These are phyloP conservation scores for Conopomorpha cramerella DNA, from an alignment of 1,140 invertebrate genomes.

Conservation along the genomic window DNA sequence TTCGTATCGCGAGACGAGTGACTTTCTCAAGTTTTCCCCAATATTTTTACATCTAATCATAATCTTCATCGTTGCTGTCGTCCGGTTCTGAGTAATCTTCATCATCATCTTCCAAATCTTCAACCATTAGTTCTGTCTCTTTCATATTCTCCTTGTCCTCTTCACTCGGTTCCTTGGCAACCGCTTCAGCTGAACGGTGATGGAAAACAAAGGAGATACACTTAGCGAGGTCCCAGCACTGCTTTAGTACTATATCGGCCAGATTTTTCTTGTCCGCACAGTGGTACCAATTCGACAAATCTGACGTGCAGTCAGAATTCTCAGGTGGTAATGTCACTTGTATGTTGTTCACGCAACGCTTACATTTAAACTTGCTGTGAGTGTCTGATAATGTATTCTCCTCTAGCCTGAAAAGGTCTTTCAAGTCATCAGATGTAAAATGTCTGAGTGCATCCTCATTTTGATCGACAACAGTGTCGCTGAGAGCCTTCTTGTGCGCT, in stretches of 20 bases:
- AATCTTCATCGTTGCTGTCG: constrained; percentile 52
- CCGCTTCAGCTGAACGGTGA: constrained; percentile 78
- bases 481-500: constrained; percentile 98
- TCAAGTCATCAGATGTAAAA: constrained; percentile 91
- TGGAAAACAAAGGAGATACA: constrained; percentile 96
- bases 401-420: constrained; percentile 91
- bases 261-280: constrained; percentile 84
- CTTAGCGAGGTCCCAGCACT: constrained; percentile 80
- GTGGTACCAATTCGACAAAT: constrained; percentile 95
- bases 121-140: constrained; percentile 41
- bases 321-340: constrained; percentile 87
- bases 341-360: constrained; percentile 90
- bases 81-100: constrained; percentile 54
- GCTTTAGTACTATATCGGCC: constrained; percentile 83
- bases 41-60: no score
- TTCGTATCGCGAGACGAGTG: no score
- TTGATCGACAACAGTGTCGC: constrained; percentile 97
- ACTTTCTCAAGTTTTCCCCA: no score
- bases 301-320: constrained; percentile 91
- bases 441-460: constrained; percentile 96
- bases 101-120: constrained; percentile 44
- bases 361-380: constrained; percentile 95
- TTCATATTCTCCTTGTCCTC: constrained; percentile 49
- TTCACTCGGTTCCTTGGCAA: constrained; percentile 34
- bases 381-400: constrained; percentile 90